Base-by-base conservation (phyloP, 1,140 invertebrate species). In the Papilio glaucus region DNA sequence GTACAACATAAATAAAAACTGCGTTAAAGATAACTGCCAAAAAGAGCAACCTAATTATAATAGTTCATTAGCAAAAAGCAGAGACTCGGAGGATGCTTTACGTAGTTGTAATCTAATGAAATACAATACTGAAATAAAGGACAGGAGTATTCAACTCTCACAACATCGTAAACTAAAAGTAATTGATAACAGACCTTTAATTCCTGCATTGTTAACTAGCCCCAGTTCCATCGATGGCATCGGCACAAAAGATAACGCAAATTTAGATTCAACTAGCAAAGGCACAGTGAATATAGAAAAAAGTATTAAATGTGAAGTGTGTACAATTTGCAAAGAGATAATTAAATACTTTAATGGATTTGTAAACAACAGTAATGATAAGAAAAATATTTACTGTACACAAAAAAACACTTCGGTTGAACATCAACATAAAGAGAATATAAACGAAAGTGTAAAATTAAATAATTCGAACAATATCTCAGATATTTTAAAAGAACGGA, bases 401-500 rank as follows among this genome's bases (percentile, higher is more conserved):
- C 18, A 49, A 24, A 49, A 49, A n/a, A n/a, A n/a, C n/a, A n/a
- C n/a, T n/a, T n/a, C n/a, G n/a, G n/a, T n/a, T n/a, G n/a, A n/a
- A n/a, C n/a, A 33, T 6, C 2, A 33, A 10, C 18, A 12, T 12
- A 10, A 9, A 26, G 49, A 57, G 49, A 57, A 9, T 57, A 13
- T 26, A 0, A 18, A 57, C 21, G 12, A 57, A 12, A 26, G 0
- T 13, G 21, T 9, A 1, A 57, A 24, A 57, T 26, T 24, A 57
- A 57, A 57, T 57, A 57, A 57, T 24, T 9, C 21, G 3, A 57
- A 9, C 45, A 21, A 57, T 57, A 26, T 24, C 9, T 24, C 24
- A 57, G 49, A 57, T 26, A 57, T 57, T 24, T 24, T 26, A 57
- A 57, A 57, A 24, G 49, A 57, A 57, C 18, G 24, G 1, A 45